Conservation (phyloP, 2,888 invertebrate species). For the Drosophila mayaguana region DNA sequence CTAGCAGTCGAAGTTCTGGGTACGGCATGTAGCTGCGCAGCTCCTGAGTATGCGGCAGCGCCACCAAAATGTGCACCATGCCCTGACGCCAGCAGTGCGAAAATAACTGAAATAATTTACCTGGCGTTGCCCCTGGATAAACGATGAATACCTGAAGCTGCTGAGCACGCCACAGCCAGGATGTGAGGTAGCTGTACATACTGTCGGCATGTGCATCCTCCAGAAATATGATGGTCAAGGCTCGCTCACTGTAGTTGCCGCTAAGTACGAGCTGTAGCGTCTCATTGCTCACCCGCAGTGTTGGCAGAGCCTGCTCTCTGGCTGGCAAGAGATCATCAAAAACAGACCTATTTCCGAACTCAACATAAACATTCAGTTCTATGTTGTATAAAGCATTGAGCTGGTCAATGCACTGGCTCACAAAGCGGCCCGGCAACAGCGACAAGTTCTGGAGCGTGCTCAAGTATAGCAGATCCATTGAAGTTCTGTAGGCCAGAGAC, state of each 20-base stretch:
- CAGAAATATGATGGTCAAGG: conserved; percentile 54
- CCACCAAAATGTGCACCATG: conserved; percentile 57
- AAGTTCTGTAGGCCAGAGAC: not conserved
- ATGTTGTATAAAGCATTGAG: conserved; percentile 50
- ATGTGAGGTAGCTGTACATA: conserved; percentile 44
- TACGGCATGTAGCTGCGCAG: conserved; percentile 67
- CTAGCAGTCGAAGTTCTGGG: conserved; percentile 40
- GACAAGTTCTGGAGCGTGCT: conserved; percentile 55
- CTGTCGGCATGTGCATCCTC: conserved; percentile 20
- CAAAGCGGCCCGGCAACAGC: conserved; percentile 29
- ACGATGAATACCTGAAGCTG: conserved; percentile 57
- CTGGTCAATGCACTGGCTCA: conserved; percentile 40
- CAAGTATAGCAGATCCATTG: conserved; percentile 56
- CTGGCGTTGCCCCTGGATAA: conserved; percentile 40
- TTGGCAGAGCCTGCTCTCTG: conserved; percentile 23
- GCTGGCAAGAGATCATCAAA: conserved; percentile 11
- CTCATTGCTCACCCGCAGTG: conserved; percentile 29
- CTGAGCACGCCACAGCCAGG: conserved; percentile 62
- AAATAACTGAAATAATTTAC: conserved; percentile 43
- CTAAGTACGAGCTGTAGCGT: conserved; percentile 29
- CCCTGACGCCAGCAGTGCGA: conserved; percentile 62
- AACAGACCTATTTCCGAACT: conserved; percentile 36
- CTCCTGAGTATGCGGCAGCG: conserved; percentile 21
- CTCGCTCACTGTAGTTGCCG: conserved; percentile 59
- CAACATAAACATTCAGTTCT: conserved; percentile 59